Percentiles rank a stretch among this genome's conserved stretches.
These are phyloP conservation scores for Otolemur crassicaudatus DNA, from an alignment of 2,797 vertebrate genomes.

Conservation along the genomic window DNA sequence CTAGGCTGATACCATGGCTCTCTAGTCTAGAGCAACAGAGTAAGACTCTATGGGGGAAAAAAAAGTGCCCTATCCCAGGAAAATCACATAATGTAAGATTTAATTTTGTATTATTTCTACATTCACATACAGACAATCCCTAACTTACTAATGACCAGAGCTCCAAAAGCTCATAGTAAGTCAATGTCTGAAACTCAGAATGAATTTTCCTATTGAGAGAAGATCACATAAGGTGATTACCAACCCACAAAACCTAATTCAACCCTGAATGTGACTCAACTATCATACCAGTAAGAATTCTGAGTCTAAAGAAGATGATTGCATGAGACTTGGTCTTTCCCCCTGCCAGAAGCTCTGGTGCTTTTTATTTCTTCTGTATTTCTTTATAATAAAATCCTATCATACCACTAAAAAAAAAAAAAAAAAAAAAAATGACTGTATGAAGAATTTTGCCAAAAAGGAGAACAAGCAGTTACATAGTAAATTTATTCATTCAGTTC, in stretches of 20 bases:
- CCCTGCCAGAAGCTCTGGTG: too few relatives aligned
- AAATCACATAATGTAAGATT: background rate
- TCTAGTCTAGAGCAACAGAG: too few relatives aligned
- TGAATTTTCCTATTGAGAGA: background rate
- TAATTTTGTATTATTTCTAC: conserved; percentile 30
- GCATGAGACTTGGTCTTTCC: background rate
- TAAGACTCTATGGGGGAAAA: too few relatives aligned
- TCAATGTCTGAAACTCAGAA: background rate
- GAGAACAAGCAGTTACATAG: background rate
- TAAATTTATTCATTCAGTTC: conserved; percentile 20
- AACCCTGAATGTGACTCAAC: background rate
- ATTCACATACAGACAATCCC: background rate
- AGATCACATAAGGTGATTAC: background rate
- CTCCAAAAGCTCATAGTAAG: background rate
- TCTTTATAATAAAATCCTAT: too few relatives aligned
- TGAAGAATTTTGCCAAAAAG: conserved; percentile 22
- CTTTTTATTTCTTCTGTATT: too few relatives aligned
- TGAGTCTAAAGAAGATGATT: background rate
- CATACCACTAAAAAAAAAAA: too few relatives aligned
- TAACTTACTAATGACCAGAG: background rate
- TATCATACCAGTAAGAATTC: background rate
- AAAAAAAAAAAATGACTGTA: background rate
- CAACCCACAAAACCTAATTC: background rate
- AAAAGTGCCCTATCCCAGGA: background rate
- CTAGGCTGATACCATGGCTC: too few relatives aligned